phyloP scores from a whole-genome alignment of 2,888 invertebrate species.

The Leptothorax acervorum region DNA sequence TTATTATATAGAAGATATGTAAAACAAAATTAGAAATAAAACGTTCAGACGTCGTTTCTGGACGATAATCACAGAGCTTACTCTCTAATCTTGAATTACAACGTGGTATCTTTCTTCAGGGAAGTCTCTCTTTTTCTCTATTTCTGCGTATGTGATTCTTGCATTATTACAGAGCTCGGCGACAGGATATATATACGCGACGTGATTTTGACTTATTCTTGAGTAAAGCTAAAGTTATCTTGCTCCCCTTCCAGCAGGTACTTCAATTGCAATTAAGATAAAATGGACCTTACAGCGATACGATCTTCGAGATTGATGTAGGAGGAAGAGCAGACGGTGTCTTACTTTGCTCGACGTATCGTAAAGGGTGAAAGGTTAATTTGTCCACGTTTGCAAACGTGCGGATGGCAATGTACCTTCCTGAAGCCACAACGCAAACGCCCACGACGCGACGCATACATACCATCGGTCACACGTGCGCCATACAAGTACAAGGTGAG shows the following conservation, averaged over 20 bases:
- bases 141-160: background rate
- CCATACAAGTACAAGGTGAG: slow-evolving; percentile 60
- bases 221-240: background rate
- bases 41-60: background rate
- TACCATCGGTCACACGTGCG: slow-evolving; percentile 51
- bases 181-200: background rate
- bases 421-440: background rate
- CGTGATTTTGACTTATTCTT: slow-evolving; percentile 11
- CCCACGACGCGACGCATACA: slow-evolving; percentile 56
- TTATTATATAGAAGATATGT: background rate
- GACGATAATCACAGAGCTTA: background rate
- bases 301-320: background rate
- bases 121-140: background rate
- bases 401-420: slow-evolving; percentile 4
- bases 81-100: background rate
- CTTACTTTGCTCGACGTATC: background rate
- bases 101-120: background rate
- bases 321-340: too few relatives aligned
- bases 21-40: background rate
- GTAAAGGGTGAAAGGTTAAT: slow-evolving; percentile 4
- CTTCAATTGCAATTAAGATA: background rate
- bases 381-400: background rate
- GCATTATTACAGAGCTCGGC: background rate
- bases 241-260: background rate
- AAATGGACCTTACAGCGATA: background rate